phyloP scores from a whole-genome alignment of 2,888 invertebrate genomes.

The Dryococelus australis region DNA sequence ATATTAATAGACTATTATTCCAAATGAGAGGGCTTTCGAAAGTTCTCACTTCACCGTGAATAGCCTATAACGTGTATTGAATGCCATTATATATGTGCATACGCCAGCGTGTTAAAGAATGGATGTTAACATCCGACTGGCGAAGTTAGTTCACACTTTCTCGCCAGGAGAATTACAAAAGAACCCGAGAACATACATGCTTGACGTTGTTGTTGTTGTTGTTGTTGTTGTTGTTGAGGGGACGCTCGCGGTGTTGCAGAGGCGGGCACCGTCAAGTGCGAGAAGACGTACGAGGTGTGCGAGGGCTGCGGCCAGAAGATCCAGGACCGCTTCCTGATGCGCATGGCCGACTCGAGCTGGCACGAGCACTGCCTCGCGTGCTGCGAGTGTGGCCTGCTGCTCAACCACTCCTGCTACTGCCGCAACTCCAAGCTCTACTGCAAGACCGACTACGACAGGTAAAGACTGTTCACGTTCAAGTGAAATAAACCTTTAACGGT shows the following conservation, averaged over 20 bases:
- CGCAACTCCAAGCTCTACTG: conserved; percentile 95
- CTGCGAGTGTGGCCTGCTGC: conserved; percentile 88
- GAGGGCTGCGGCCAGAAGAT: conserved; percentile 96
- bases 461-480: no score
- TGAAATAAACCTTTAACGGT: no score
- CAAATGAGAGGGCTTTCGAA: no score
- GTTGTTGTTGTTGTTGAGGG: neutral
- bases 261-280: conserved; percentile 47
- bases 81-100: no score
- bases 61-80: no score
- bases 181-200: neutral
- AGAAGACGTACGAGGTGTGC: conserved; percentile 87
- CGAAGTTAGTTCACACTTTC: no score
- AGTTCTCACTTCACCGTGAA: no score
- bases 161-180: no score
- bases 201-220: neutral
- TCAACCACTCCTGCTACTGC: conserved; percentile 94
- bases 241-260: neutral
- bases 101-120: no score
- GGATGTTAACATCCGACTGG: no score
- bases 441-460: conserved; percentile 97
- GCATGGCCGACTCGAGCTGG: conserved; percentile 94
- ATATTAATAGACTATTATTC: no score
- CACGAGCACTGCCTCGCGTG: conserved; percentile 97
- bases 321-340: conserved; percentile 92